These are phyloP conservation scores for Madoqua kirkii DNA, from an alignment of 2,113 vertebrate species.

Conservation along the genomic window DNA sequence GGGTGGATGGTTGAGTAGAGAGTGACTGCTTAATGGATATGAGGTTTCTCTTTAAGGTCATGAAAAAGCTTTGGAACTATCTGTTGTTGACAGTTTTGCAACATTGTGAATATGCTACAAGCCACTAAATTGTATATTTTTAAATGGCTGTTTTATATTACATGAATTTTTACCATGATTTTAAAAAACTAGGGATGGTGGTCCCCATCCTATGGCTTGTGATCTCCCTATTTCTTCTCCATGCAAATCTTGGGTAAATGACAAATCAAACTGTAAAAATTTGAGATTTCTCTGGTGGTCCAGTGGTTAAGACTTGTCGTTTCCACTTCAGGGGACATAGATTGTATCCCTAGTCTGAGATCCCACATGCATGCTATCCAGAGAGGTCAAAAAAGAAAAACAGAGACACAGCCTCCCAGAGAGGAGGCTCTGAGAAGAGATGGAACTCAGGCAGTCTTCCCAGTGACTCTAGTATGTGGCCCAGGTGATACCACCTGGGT, in stretches of 20 bases:
- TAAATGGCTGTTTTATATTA: not conserved
- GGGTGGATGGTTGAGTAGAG: too few relatives aligned
- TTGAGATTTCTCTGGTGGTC: not conserved
- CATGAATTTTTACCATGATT: not conserved
- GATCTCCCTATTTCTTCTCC: not conserved
- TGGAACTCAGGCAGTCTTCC: not conserved
- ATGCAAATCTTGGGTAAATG: not conserved
- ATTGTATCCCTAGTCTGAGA: not conserved
- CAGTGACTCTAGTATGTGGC: not conserved
- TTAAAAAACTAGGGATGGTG: not conserved
- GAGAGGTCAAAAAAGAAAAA: not conserved
- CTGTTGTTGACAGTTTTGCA: not conserved
- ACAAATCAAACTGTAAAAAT: not conserved
- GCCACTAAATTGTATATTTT: not conserved
- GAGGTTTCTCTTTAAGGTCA: not conserved
- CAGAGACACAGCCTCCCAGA: not conserved
- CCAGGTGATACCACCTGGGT: too few relatives aligned
- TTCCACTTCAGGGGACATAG: not conserved
- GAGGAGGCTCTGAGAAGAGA: not conserved
- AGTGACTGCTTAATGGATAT: not conserved
- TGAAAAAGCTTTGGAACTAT: not conserved
- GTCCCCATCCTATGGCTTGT: not conserved
- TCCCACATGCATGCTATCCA: not conserved
- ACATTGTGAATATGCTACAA: not conserved
- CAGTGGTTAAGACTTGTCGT: not conserved